A percentile compares a stretch with the other conserved stretches of the same genome.
Evolutionary conservation across 2,797 vertebrate species (phyloP).

Genomic region (Buceros bicornis): DNA sequence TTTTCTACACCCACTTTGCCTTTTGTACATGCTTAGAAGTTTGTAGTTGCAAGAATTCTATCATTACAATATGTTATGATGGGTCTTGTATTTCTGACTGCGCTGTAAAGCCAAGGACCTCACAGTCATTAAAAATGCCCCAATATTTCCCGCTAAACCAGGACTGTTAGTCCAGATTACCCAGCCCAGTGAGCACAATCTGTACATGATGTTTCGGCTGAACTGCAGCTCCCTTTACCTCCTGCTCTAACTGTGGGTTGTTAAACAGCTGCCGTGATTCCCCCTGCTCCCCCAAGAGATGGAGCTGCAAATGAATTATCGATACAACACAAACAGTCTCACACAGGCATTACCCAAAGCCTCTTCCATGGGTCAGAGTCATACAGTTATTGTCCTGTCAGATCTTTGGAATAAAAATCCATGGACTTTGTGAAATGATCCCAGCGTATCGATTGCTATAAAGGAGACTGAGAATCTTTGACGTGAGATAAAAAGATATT

Average conservation of each 20-base stretch:
- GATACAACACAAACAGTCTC: neutral
- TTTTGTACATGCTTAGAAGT: neutral
- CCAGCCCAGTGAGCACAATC: neutral
- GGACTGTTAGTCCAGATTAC: neutral
- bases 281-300: neutral
- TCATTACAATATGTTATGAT: neutral
- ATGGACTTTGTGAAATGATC: neutral
- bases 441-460: neutral
- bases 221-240: neutral
- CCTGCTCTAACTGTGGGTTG: slow-evolving; percentile 8
- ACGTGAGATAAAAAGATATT: slow-evolving; percentile 22
- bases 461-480: slow-evolving; percentile 17
- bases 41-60: neutral
- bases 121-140: neutral
- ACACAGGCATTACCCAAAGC: neutral
- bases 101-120: neutral
- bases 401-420: neutral
- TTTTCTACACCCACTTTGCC: neutral
- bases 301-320: slow-evolving; percentile 9
- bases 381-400: neutral
- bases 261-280: slow-evolving; percentile 38
- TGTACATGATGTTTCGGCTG: neutral
- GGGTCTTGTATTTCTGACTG: neutral
- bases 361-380: neutral
- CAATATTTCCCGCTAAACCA: neutral